phyloP scores from a whole-genome alignment of 2,797 vertebrate species.

The Gymnoscopelus braueri region DNA sequence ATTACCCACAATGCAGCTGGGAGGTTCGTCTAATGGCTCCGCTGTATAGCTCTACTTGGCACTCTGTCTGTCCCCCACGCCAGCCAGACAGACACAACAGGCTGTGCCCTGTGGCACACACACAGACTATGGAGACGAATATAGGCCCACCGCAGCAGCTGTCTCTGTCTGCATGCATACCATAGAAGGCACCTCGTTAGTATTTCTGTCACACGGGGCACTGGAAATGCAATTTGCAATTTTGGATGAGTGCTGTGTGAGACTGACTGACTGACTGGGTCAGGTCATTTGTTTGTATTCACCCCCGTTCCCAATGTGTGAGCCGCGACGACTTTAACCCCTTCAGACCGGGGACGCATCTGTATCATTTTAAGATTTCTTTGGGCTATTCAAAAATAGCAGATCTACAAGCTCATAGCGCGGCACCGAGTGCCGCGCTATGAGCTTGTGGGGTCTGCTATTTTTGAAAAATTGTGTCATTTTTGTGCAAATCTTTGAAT shows the following conservation, averaged over 20 bases:
- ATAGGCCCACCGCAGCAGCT: constrained; percentile 68
- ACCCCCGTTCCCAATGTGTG: neutral
- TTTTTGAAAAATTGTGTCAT: too few species aligned
- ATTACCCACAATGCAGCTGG: constrained; percentile 39
- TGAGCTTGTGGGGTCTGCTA: too few species aligned
- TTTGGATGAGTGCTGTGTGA: constrained; percentile 16
- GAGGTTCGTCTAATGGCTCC: constrained; percentile 35
- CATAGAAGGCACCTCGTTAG: constrained; percentile 27
- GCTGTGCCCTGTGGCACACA: constrained; percentile 53
- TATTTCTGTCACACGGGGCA: constrained; percentile 39
- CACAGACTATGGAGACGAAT: constrained; percentile 49
- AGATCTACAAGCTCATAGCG: too few species aligned
- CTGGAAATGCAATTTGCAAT: constrained; percentile 24
- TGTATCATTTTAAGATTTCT: too few species aligned
- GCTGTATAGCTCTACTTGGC: constrained; percentile 34
- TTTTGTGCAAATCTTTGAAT: too few species aligned
- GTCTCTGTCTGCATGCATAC: constrained; percentile 42
- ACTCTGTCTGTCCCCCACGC: constrained; percentile 39
- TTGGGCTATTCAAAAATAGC: too few species aligned
- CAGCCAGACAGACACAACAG: constrained; percentile 56
- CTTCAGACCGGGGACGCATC: too few species aligned
- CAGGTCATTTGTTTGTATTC: neutral
- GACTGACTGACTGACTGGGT: constrained; percentile 16
- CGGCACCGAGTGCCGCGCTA: too few species aligned
- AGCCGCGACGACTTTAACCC: neutral